Evolutionary conservation across 2,797 vertebrate genomes (phyloP), one percentile per base, ranked within the genome.

Genomic region (Acestrorhynchus altus): DNA sequence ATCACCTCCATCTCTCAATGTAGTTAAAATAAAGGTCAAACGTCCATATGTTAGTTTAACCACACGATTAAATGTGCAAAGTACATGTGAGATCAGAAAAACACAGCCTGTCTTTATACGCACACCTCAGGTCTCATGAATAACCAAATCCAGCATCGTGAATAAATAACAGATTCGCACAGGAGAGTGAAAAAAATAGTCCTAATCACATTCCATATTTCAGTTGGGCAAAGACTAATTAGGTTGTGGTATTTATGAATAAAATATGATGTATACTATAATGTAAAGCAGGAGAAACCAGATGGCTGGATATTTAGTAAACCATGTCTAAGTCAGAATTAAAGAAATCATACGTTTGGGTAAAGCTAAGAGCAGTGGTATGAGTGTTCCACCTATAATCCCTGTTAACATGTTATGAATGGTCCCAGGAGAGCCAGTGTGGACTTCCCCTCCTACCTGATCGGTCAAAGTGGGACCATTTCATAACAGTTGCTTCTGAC

Each of bases 201-300:
- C 54, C 90, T 91, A 90, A 93, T 91, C 88, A 89, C 90, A 89
- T 88, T 35, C 91, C 90, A 90, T 83, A 72, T 82, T 85, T 85
- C 73, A 77, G 74, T 44, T 85, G 78, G 81, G 84, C 84, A 87
- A 87, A 92, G 88, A 89, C 87, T 90, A 89, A 92, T 92, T 92
- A 92, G 87, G 87, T 84, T 87, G 88, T 89, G 90, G 88, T 90
- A 89, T 92, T 91, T 89, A 93, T 94, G 88, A 93, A 93, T 94
- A 93, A 94, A 93, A 92, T 78, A 94, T 94, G 79, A 79, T 15
- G 72, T 79, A 71, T 89, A 90, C 91, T n/a, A n/a, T n/a, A n/a
- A n/a, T 88, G 77, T 92, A 91, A 90, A 90, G 88, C 76, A 69
- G 86, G 89, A 84, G 88, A 85, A 78, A 72, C 87, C 88, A 90